phyloP scores from a whole-genome alignment of 2,888 invertebrate species.

The Augochlorella aurata region DNA sequence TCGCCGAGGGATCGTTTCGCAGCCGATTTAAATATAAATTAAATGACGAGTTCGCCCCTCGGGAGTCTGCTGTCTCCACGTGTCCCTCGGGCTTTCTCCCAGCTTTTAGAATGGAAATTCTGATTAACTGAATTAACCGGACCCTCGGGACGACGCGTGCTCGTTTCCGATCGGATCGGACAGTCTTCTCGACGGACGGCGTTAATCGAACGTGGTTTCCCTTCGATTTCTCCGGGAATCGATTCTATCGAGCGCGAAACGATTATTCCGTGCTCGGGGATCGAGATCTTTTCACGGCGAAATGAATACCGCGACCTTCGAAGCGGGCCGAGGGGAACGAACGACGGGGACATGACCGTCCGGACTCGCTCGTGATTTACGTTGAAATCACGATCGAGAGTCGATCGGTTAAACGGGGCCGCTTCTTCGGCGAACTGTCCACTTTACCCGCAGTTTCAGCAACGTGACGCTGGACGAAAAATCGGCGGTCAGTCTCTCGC shows the following conservation, averaged over 20 bases:
- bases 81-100: conserved; percentile 31
- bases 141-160: conserved; percentile 19
- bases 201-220: neutral
- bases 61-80: conserved; percentile 28
- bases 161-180: neutral
- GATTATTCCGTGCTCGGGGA: neutral
- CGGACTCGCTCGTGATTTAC: too few species aligned
- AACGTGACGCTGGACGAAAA: too few species aligned
- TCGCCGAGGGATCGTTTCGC: conserved; percentile 29
- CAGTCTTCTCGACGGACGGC: neutral
- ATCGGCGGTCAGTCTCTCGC: too few species aligned
- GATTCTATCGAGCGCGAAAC: conserved; percentile 8
- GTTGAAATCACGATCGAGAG: too few species aligned
- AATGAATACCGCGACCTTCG: neutral
- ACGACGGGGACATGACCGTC: too few species aligned
- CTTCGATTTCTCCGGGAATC: conserved; percentile 1
- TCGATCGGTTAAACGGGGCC: too few species aligned
- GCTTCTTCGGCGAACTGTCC: too few species aligned
- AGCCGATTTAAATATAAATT: conserved; percentile 77
- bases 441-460: too few species aligned
- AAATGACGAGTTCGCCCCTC: conserved; percentile 63
- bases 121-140: conserved; percentile 65
- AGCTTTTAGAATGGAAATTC: conserved; percentile 65
- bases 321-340: neutral
- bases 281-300: neutral